phyloP scores from a whole-genome alignment of 2,888 invertebrate genomes.

The Pyrocoelia pectoralis region DNA sequence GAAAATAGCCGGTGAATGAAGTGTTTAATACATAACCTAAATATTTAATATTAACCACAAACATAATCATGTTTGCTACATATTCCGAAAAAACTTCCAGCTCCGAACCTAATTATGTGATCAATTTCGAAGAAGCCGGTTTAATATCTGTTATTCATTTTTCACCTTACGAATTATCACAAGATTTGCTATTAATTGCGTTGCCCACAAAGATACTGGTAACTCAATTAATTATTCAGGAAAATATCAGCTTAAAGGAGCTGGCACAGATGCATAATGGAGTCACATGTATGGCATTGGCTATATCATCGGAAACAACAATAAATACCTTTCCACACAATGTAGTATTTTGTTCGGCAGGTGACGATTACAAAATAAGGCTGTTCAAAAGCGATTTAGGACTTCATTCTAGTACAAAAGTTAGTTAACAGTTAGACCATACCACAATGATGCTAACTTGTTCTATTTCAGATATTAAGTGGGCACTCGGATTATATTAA shows the following conservation, averaged over 20 bases:
- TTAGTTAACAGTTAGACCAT: slow-evolving; percentile 39
- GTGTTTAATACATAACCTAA: neutral
- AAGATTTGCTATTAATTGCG: slow-evolving; percentile 68
- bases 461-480: slow-evolving; percentile 60
- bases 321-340: slow-evolving; percentile 66
- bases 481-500: slow-evolving; percentile 77
- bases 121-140: slow-evolving; percentile 61
- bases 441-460: neutral
- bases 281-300: slow-evolving; percentile 64
- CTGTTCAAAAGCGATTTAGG: slow-evolving; percentile 66
- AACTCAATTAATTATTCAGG: slow-evolving; percentile 66
- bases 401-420: slow-evolving; percentile 61
- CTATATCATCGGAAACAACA: slow-evolving; percentile 70
- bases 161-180: slow-evolving; percentile 71
- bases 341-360: slow-evolving; percentile 64
- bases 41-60: neutral
- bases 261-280: slow-evolving; percentile 66
- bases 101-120: slow-evolving; percentile 57
- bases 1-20: too few relatives aligned
- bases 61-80: slow-evolving; percentile 11
- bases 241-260: slow-evolving; percentile 63
- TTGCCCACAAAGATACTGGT: slow-evolving; percentile 66
- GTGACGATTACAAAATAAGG: slow-evolving; percentile 65
- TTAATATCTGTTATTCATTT: slow-evolving; percentile 67
- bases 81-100: neutral